phyloP scores from a whole-genome alignment of 2,113 vertebrate genomes.

The Prunella himalayana region DNA sequence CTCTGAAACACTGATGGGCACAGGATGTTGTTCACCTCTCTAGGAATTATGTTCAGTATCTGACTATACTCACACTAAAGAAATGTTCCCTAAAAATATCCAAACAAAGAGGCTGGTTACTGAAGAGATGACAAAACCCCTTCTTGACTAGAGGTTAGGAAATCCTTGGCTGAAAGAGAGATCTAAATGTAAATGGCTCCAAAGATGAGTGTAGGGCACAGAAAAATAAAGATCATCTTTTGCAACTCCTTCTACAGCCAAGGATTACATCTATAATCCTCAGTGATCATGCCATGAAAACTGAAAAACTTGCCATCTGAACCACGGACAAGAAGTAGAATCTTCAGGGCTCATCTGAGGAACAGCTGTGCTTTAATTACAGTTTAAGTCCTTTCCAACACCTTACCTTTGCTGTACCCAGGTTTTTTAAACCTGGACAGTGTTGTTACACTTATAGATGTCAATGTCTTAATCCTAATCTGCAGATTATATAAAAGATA shows the following conservation, averaged over 20 bases:
- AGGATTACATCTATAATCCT: not conserved
- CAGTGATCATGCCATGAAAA: not conserved
- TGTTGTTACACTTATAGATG: not conserved
- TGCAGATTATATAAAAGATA: not conserved
- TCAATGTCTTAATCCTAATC: not conserved
- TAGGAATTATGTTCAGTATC: not conserved
- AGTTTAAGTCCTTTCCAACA: not conserved
- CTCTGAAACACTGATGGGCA: not conserved
- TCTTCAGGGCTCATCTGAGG: not conserved
- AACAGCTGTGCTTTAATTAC: not conserved
- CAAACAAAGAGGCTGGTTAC: not conserved
- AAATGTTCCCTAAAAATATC: not conserved
- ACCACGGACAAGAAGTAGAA: not conserved
- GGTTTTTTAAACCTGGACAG: not conserved
- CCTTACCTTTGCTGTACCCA: not conserved
- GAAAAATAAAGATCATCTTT: not conserved
- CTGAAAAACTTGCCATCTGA: not conserved
- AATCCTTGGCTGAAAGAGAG: not conserved
- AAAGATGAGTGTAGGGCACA: not conserved
- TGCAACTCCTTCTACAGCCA: not conserved
- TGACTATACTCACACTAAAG: not conserved
- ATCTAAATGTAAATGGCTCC: not conserved
- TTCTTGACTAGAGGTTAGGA: not conserved
- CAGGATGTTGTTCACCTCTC: fast-evolving
- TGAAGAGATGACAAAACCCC: not conserved